Evolutionary conservation across 2,113 vertebrate species (phyloP).

Genomic region (Nestor notabilis): DNA sequence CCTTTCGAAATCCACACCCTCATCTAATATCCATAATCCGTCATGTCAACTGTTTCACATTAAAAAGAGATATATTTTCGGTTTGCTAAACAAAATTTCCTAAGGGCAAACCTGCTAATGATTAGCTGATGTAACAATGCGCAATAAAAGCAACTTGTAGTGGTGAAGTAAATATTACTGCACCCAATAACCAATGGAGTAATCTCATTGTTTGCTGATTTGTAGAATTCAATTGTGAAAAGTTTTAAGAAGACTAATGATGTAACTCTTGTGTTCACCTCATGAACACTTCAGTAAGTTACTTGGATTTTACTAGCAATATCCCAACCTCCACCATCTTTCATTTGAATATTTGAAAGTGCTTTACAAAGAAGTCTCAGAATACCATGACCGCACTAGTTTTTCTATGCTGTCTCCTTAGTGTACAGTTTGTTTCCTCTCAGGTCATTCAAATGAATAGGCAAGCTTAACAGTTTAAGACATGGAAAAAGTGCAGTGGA

Average conservation of each 20-base stretch:
- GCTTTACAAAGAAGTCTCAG: not conserved
- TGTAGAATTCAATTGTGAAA: slow-evolving; percentile 13
- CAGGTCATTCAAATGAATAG: not conserved
- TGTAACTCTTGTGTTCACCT: not conserved
- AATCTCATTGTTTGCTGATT: slow-evolving; percentile 48
- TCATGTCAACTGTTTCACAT: slow-evolving; percentile 55
- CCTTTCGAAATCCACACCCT: slow-evolving; percentile 11
- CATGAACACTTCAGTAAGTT: not conserved
- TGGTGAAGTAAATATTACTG: slow-evolving; percentile 17
- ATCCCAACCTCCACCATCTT: not conserved
- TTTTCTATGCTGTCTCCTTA: not conserved
- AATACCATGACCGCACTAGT: not conserved
- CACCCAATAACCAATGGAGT: not conserved
- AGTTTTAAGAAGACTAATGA: not conserved
- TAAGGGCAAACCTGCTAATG: slow-evolving; percentile 57
- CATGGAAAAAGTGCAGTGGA: not conserved
- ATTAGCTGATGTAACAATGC: slow-evolving; percentile 53
- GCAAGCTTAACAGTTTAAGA: not conserved
- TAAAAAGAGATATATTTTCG: slow-evolving; percentile 49
- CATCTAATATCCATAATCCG: slow-evolving; percentile 46
- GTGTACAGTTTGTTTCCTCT: not conserved
- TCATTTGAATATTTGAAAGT: not conserved
- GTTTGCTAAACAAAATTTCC: slow-evolving; percentile 57
- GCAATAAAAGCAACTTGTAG: slow-evolving; percentile 32
- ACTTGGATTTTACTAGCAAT: not conserved